Evolutionary conservation across 2,888 invertebrate genomes (phyloP).

Genomic region (Chrysolina americana): DNA sequence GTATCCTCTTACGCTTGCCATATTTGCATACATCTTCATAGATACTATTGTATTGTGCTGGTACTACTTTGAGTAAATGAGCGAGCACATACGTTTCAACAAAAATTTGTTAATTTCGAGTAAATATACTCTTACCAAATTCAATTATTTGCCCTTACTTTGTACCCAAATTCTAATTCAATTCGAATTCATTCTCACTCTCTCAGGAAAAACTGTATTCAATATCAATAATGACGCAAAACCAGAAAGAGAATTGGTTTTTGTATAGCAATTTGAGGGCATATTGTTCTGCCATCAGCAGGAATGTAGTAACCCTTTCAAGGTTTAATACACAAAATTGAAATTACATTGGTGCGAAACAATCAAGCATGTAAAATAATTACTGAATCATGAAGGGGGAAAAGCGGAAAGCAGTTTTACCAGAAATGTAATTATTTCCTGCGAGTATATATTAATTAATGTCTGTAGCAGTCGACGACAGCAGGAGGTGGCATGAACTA

Average conservation of each 20-base stretch:
- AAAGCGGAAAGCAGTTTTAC: slow-evolving; percentile 46
- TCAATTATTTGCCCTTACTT: no score
- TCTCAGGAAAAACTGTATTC: no score
- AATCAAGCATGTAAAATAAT: slow-evolving; percentile 66
- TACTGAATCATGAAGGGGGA: slow-evolving; percentile 56
- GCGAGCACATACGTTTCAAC: no score
- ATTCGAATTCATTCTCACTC: no score
- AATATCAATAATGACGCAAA: not conserved
- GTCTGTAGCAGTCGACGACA: slow-evolving; percentile 69
- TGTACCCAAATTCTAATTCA: no score
- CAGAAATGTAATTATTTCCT: slow-evolving; percentile 66
- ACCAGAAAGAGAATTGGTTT: slow-evolving; percentile 32
- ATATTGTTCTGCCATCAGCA: slow-evolving; percentile 48
- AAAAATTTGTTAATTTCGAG: no score
- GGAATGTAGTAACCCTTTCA: slow-evolving; percentile 43
- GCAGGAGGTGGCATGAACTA: slow-evolving; percentile 62
- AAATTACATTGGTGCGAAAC: slow-evolving; percentile 63
- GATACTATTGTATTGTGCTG: no score
- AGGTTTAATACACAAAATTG: slow-evolving; percentile 60
- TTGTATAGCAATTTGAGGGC: slow-evolving; percentile 8
- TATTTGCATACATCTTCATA: no score
- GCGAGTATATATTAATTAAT: slow-evolving; percentile 70
- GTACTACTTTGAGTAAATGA: no score
- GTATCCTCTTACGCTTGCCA: no score
- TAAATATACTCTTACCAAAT: no score